These are phyloP conservation scores for Trisateles emortualis DNA, from an alignment of 2,888 invertebrate genomes.

Conservation along the genomic window DNA sequence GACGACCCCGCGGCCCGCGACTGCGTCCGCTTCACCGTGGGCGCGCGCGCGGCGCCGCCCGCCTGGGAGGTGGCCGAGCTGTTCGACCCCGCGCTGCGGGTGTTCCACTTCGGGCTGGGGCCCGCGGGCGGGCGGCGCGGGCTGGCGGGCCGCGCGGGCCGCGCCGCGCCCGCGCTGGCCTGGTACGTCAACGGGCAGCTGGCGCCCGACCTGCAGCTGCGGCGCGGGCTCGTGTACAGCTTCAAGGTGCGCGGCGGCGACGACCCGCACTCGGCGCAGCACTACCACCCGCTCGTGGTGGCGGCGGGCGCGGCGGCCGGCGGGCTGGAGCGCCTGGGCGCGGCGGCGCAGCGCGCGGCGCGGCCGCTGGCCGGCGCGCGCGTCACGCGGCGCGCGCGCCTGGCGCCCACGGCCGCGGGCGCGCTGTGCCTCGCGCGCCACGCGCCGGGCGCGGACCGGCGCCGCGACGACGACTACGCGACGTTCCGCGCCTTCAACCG, in stretches of 20 bases:
- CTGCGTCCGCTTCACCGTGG: constrained; percentile 91
- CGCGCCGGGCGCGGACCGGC: constrained; percentile 89
- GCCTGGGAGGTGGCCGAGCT: constrained; percentile 89
- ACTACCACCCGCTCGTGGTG: constrained; percentile 96
- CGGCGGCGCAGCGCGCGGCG: constrained; percentile 78
- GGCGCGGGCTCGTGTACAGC: constrained; percentile 94
- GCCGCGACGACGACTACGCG: constrained; percentile 92
- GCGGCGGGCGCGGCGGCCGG: constrained; percentile 94
- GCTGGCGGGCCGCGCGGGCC: constrained; percentile 93
- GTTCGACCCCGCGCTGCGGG: constrained; percentile 90
- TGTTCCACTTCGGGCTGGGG: constrained; percentile 93
- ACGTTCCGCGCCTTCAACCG: constrained; percentile 95
- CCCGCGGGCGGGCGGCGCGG: constrained; percentile 94
- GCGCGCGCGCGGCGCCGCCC: constrained; percentile 46
- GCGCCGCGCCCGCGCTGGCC: constrained; percentile 90
- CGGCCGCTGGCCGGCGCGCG: constrained; percentile 89
- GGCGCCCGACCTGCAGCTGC: constrained; percentile 94
- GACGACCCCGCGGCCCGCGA: constrained; percentile 88
- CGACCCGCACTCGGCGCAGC: constrained; percentile 94
- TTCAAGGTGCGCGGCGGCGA: constrained; percentile 94
- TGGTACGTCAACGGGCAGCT: constrained; percentile 98
- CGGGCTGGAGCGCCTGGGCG: constrained; percentile 91
- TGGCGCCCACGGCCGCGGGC: constrained; percentile 91
- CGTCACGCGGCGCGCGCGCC: constrained; percentile 93
- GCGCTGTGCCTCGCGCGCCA: constrained; percentile 92